Evolutionary conservation across 2,113 vertebrate genomes (phyloP).

Genomic region (Prietella phreatophila): DNA sequence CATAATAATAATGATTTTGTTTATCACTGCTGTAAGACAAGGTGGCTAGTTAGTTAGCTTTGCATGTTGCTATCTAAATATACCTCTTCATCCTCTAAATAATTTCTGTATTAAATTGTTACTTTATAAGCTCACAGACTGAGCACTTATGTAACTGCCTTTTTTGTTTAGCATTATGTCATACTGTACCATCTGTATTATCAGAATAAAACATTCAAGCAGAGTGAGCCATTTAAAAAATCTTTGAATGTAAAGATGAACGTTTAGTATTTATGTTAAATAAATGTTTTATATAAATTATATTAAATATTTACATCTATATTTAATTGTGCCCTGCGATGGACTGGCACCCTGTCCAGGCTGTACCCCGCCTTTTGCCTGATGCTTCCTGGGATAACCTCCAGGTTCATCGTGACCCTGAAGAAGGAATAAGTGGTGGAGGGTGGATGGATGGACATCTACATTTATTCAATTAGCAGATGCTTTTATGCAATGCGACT

Average conservation of each 20-base stretch:
- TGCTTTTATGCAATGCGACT: too few species aligned
- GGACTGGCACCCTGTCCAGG: too few species aligned
- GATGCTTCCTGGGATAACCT: too few species aligned
- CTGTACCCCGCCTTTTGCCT: too few species aligned
- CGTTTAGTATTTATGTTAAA: neutral
- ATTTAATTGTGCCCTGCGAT: too few species aligned
- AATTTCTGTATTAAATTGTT: neutral
- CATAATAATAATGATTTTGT: neutral
- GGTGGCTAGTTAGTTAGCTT: neutral
- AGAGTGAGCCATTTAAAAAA: neutral
- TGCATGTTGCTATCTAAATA: neutral
- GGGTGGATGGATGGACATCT: too few species aligned
- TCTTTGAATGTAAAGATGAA: neutral
- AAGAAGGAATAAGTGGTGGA: too few species aligned
- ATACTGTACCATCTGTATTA: neutral
- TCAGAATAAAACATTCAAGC: neutral
- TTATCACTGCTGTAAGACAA: neutral
- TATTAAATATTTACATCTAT: neutral
- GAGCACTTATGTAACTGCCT: neutral
- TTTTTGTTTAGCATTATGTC: neutral
- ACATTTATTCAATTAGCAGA: too few species aligned
- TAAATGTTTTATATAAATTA: neutral
- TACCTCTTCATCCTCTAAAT: neutral
- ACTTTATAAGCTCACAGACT: neutral
- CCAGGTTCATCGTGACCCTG: too few species aligned